Evolutionary conservation across 2,113 vertebrate genomes (phyloP), one percentile per base, ranked within the genome.

Genomic region (Platysteira castanea): DNA sequence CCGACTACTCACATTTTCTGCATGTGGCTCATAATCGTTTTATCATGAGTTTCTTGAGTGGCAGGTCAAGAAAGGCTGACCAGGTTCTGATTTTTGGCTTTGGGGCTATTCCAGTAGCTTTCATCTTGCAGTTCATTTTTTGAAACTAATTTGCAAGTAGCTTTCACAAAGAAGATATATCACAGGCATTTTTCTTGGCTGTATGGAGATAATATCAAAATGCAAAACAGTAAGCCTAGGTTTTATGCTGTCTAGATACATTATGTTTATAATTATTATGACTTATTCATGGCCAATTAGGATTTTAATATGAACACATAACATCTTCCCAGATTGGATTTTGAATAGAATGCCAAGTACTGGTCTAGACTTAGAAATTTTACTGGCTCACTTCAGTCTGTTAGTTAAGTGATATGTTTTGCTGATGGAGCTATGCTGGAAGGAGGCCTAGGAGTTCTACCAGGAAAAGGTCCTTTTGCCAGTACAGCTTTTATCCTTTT

Each of bases 281-380:
- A 49, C 57, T 94, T 94, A 83, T 61, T 91, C 54, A 76, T 31
- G 61, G 67, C 77, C 75, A 67, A 15, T 95, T 93, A 93, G 49
- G 33, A 5, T 47, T 93, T 91, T 86, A 88, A 77, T 81, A 70
- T 4, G 10, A 94, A 65, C 35, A 63, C 54, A 74, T 28, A 94
- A 6, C 59, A 84, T 74, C 42, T 95, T 30, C 52, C 52, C 2
- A 3, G 35, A 35, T 0, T 83, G 67, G 39, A 78, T 88, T 88
- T 92, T 31, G 35, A 88, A 70, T 44, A 2, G 2, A 69, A 92
- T 52, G 27, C 54, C 90, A 91, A 94, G 50, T 60, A 65, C 59
- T 64, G 67, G 75, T 91, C 87, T 95, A 96, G 83, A 94, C 89
- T 81, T 74, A 54, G 27, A 86, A 84, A 47, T 89, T 95, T 95